Evolutionary conservation across 2,888 invertebrate species (phyloP).

Genomic region (Scaptodrosophila latifasciaeformis): DNA sequence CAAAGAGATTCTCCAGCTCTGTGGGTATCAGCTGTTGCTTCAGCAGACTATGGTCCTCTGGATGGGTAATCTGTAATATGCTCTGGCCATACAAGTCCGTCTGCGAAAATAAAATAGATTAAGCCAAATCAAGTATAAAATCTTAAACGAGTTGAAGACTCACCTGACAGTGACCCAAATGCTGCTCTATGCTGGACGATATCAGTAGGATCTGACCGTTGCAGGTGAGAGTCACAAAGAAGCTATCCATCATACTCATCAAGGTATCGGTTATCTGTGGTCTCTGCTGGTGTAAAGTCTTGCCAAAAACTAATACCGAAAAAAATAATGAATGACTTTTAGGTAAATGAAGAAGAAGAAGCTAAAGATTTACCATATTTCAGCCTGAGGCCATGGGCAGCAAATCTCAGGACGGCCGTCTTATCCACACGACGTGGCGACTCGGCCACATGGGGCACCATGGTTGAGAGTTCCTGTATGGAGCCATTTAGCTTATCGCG

Average conservation of each 20-base stretch:
- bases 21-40: conserved; percentile 80
- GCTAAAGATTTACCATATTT: conserved; percentile 77
- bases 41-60: conserved; percentile 85
- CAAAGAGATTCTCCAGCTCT: conserved; percentile 73
- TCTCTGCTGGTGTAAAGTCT: conserved; percentile 76
- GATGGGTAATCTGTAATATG: conserved; percentile 86
- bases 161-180: conserved; percentile 90
- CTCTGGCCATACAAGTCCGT: conserved; percentile 89
- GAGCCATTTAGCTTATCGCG: conserved; percentile 91
- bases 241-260: conserved; percentile 84
- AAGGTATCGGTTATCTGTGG: conserved; percentile 79
- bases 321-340: not conserved
- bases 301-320: conserved; percentile 76
- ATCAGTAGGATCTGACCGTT: conserved; percentile 90
- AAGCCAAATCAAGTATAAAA: not conserved
- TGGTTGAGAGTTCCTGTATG: conserved; percentile 86
- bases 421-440: conserved; percentile 92
- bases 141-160: conserved; percentile 38
- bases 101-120: conserved; percentile 73
- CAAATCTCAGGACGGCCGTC: conserved; percentile 90
- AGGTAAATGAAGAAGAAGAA: conserved; percentile 1
- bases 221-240: conserved; percentile 86
- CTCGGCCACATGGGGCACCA: conserved; percentile 89
- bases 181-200: conserved; percentile 88
- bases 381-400: conserved; percentile 89